A percentile compares a stretch with the other conserved stretches of the same genome.
Evolutionary conservation across 2,797 vertebrate genomes (phyloP).

Genomic region (Myripristis murdjan): DNA sequence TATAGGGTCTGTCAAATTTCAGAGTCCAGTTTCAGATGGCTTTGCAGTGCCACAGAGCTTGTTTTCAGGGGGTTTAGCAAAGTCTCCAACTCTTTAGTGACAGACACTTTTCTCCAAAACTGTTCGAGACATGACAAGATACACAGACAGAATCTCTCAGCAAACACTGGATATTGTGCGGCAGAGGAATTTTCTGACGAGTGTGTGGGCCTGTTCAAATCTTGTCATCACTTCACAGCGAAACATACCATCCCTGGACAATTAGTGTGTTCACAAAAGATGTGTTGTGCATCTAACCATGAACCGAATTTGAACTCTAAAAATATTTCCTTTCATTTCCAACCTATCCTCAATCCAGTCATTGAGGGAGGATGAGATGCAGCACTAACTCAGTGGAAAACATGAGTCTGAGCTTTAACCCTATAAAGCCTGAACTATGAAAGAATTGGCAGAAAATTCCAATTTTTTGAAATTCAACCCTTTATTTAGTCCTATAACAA

Average conservation of each 20-base stretch:
- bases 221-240: background rate
- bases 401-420: too few relatives aligned
- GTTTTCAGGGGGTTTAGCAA: background rate
- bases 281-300: background rate
- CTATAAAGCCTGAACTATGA: too few relatives aligned
- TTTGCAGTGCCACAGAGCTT: slow-evolving; percentile 4
- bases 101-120: slow-evolving; percentile 6
- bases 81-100: background rate
- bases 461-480: too few relatives aligned
- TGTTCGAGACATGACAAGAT: background rate
- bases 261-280: background rate
- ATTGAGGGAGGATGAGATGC: too few relatives aligned
- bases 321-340: too few relatives aligned
- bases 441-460: too few relatives aligned
- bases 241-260: too few relatives aligned
- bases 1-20: slow-evolving; percentile 22
- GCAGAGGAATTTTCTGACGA: slow-evolving; percentile 1
- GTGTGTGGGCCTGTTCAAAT: slow-evolving; percentile 14
- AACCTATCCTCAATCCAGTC: too few relatives aligned
- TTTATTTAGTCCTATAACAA: too few relatives aligned
- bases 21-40: background rate
- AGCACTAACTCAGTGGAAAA: too few relatives aligned
- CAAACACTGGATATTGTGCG: slow-evolving; percentile 29
- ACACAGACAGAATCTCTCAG: background rate
- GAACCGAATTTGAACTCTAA: too few relatives aligned